Percentiles rank a stretch among this genome's conserved stretches.
phyloP scores from a whole-genome alignment of 1,140 invertebrate genomes.

The Heliconius melpomene region DNA sequence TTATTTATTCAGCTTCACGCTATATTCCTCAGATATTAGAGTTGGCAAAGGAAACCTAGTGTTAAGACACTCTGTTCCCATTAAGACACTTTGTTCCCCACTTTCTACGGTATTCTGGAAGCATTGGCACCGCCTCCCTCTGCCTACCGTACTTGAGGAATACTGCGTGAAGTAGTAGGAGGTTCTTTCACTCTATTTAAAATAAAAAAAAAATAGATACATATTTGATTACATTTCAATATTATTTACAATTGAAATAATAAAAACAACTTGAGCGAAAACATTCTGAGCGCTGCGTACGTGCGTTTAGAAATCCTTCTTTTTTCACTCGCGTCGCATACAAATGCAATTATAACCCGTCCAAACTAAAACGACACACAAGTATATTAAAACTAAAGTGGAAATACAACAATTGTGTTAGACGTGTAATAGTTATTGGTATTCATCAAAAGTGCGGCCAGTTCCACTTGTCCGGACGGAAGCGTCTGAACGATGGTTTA shows the following conservation, averaged over 20 bases:
- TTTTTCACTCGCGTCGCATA: conserved; percentile 51
- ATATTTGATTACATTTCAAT: neutral
- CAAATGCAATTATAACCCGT: conserved; percentile 51
- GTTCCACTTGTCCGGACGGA: conserved; percentile 59
- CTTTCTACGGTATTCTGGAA: too few species aligned
- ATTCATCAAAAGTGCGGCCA: conserved; percentile 52
- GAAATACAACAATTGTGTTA: conserved; percentile 40
- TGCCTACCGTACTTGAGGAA: too few species aligned
- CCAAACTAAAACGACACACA: conserved; percentile 39
- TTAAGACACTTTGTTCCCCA: too few species aligned
- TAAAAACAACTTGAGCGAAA: conserved; percentile 1
- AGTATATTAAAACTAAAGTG: conserved; percentile 22
- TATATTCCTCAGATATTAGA: too few species aligned
- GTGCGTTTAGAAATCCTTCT: conserved; percentile 61
- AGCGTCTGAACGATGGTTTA: conserved; percentile 60
- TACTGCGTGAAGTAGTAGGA: too few species aligned
- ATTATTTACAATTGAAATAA: neutral
- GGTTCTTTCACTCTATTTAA: too few species aligned
- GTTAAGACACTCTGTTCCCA: too few species aligned
- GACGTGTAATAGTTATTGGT: conserved; percentile 52
- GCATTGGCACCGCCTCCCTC: too few species aligned
- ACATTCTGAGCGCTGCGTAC: conserved; percentile 38
- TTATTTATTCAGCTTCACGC: too few species aligned
- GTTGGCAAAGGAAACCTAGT: too few species aligned
- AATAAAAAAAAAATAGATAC: too few species aligned